Base-by-base conservation (phyloP, 2,113 vertebrate genomes). In the Aramus guarauna region DNA sequence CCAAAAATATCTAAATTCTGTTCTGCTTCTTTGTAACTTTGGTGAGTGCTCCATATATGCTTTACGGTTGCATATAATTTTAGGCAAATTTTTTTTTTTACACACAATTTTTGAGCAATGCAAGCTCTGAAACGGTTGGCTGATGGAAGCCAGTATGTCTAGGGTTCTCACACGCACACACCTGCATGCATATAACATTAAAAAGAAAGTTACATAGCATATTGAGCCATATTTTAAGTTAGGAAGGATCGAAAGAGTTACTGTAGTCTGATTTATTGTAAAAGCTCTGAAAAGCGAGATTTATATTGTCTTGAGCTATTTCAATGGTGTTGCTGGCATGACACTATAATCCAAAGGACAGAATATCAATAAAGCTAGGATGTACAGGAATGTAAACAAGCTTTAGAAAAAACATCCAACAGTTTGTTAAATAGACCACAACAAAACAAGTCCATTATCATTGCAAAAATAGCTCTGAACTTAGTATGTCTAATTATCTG, bases 361-460 rank as follows among this genome's bases (percentile, higher is more conserved):
- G 96, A 97, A 97, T 98, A 97, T 98, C 97, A 97, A 97, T 98
- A 97, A 94, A 96, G 68, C 73, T 76, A 77, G 92, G 94, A 97
- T 94, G 95, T 97, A 96, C 94, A 97, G 94, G 94, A 97, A 97
- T 96, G 97, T 97, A 98, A 98, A 98, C 97, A 98, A 96, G 97
- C 85, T 94, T 97, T 90, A 97, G 96, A 94, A 96, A 98, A 97
- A 96, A 88, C 8, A 29, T 93, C 96, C 95, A 97, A 93, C 96
- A 95, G 96, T 98, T 98, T 98, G 97, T 97, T 98, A 98, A 98
- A 97, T 97, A 98, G 97, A 97, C 94, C 97, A 97, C 98, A 97
- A 96, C 52, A 75, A 96, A 96, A 95, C 96, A 98, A 94, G 96
- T 93, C 97, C 96, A 98, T 98, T 98, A 98, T 97, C 96, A 94